Percentiles rank a stretch among this genome's conserved stretches.
Conservation (phyloP, 1,140 invertebrate species). For the Drosophila nasuta region DNA sequence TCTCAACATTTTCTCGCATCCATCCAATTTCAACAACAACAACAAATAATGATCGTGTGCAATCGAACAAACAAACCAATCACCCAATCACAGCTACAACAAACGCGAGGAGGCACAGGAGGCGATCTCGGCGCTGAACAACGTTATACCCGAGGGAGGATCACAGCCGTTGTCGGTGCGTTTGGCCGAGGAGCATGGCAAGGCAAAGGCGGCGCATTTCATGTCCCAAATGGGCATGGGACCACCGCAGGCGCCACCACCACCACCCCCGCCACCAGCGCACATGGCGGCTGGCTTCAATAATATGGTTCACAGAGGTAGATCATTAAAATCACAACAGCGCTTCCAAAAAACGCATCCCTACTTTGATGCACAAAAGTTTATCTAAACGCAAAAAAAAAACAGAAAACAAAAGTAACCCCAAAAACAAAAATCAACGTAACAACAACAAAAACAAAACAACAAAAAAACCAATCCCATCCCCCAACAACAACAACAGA, state of each 20-base stretch:
- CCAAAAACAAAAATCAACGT: conserved; percentile 27
- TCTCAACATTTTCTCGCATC: neutral
- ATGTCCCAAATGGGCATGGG: conserved; percentile 81
- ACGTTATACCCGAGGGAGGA: conserved; percentile 93
- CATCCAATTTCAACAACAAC: neutral
- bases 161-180: conserved; percentile 92
- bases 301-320: conserved; percentile 85
- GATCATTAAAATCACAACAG: conserved; percentile 82
- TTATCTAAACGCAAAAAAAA: conserved; percentile 66
- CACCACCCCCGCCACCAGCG: conserved; percentile 64
- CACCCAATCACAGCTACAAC: conserved; percentile 57
- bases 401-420: conserved; percentile 20
- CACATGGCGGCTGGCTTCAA: conserved; percentile 78
- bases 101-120: conserved; percentile 94
- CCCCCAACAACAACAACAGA: conserved; percentile 33
- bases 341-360: conserved; percentile 84
- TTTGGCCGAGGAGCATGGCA: conserved; percentile 96
- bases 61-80: neutral
- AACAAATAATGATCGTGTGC: neutral
- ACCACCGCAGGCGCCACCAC: conserved; percentile 58
- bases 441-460: conserved; percentile 23
- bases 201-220: conserved; percentile 90
- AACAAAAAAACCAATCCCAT: neutral
- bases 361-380: conserved; percentile 84
- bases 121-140: conserved; percentile 94